Conservation (phyloP, 2,113 vertebrate genomes). For the Stercorarius parasiticus region DNA sequence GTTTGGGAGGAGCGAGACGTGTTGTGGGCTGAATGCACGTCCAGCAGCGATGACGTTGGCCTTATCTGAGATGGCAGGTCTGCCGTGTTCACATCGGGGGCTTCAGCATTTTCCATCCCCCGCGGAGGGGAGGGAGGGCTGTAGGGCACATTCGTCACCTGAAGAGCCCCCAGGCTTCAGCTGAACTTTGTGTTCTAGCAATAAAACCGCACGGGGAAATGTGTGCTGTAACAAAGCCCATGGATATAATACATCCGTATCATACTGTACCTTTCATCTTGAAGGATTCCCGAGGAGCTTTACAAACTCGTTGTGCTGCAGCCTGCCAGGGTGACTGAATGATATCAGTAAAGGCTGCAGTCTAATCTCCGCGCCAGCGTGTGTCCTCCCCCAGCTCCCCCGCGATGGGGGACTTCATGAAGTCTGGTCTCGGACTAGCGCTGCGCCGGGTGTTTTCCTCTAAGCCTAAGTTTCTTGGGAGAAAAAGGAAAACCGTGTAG, state of each 20-base stretch:
- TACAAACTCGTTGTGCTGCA: slow-evolving; percentile 27
- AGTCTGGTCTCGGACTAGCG: background rate
- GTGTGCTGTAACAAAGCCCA: slow-evolving; percentile 54
- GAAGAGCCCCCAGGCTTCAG: background rate
- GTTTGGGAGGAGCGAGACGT: rapidly evolving
- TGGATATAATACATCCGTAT: slow-evolving; percentile 53
- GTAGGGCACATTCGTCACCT: background rate
- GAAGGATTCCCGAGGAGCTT: slow-evolving; percentile 67
- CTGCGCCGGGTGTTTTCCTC: background rate
- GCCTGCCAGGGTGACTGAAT: slow-evolving; percentile 44
- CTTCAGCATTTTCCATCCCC: background rate
- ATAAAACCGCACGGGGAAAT: slow-evolving; percentile 26
- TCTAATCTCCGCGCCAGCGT: background rate
- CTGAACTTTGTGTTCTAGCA: slow-evolving; percentile 60
- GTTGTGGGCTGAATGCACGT: background rate
- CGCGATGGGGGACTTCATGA: background rate
- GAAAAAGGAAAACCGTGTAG: background rate
- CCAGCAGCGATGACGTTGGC: background rate
- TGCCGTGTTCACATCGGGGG: background rate
- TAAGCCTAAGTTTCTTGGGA: background rate
- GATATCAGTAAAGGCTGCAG: slow-evolving; percentile 18
- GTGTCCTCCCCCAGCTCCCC: background rate
- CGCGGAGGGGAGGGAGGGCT: background rate
- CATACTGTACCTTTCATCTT: slow-evolving; percentile 62
- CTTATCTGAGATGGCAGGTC: background rate